A percentile compares a stretch with the other conserved stretches of the same genome.
phyloP scores from a whole-genome alignment of 2,113 vertebrate species.

The Hyperoodon ampullatus region DNA sequence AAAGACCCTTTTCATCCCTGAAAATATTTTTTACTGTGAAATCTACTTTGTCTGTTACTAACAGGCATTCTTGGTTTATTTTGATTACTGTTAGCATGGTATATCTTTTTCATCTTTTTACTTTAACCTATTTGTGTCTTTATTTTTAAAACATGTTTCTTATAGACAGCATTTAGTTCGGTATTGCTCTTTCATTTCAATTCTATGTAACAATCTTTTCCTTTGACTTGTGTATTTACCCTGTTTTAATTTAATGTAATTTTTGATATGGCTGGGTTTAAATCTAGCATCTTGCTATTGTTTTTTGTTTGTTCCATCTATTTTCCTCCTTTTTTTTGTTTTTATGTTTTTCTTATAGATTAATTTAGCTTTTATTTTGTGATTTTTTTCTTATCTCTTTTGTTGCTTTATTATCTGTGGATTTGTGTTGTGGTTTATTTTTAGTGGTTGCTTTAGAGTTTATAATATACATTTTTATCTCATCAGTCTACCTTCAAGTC shows the following conservation, averaged over 20 bases:
- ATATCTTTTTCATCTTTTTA: not conserved
- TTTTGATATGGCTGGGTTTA: not conserved
- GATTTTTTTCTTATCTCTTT: not conserved
- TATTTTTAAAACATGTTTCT: not conserved
- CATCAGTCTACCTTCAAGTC: not conserved
- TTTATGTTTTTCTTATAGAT: not conserved
- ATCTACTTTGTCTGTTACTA: not conserved
- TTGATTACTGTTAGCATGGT: not conserved
- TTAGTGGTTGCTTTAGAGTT: not conserved
- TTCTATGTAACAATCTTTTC: not conserved
- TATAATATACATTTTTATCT: not conserved
- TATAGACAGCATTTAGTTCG: not conserved
- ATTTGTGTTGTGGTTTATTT: not conserved
- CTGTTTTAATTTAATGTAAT: not conserved
- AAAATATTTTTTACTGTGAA: not conserved
- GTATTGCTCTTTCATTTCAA: not conserved
- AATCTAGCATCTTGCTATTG: not conserved
- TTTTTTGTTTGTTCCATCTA: not conserved
- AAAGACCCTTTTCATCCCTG: not conserved
- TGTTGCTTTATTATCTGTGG: not conserved
- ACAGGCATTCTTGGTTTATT: not conserved
- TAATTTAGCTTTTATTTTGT: not conserved
- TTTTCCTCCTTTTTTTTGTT: not conserved
- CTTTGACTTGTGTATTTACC: not conserved
- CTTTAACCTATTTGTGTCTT: not conserved